These are phyloP conservation scores for Vulpes ferrilata DNA, from an alignment of 2,113 vertebrate genomes.

Conservation along the genomic window DNA sequence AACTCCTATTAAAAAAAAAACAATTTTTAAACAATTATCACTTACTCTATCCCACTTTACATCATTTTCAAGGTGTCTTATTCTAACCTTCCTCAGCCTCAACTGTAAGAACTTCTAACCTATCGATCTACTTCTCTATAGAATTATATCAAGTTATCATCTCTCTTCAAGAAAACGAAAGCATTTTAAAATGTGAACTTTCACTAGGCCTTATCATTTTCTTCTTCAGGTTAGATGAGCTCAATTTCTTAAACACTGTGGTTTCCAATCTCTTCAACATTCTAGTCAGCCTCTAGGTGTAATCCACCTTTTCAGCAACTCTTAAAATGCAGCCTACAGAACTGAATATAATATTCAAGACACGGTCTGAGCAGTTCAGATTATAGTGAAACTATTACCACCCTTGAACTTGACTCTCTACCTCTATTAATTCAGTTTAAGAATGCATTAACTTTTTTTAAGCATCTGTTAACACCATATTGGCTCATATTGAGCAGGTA, in stretches of 20 bases:
- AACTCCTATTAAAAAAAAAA: neutral
- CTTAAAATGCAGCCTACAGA: conserved; percentile 57
- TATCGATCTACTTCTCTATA: neutral
- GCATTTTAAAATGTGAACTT: conserved; percentile 14
- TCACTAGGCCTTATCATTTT: conserved; percentile 40
- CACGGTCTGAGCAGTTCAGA: conserved; percentile 15
- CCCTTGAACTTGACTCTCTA: conserved; percentile 58
- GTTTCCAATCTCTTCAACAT: conserved; percentile 45
- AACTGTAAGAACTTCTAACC: neutral
- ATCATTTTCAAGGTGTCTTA: neutral
- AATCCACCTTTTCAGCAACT: conserved; percentile 60
- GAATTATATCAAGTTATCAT: conserved; percentile 4
- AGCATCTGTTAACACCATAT: conserved; percentile 52
- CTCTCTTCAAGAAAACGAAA: conserved; percentile 29
- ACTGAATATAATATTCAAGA: conserved; percentile 57
- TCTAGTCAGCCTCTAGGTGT: conserved; percentile 49
- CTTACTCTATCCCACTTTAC: neutral
- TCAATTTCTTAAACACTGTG: conserved; percentile 45
- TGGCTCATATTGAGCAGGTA: conserved; percentile 16
- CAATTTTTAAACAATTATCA: neutral
- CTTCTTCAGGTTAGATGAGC: conserved; percentile 52
- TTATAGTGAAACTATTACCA: conserved; percentile 57
- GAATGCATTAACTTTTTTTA: conserved; percentile 73
- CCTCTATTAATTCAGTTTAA: conserved; percentile 57
- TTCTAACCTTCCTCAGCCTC: neutral